A percentile compares a stretch with the other conserved stretches of the same genome.
These are phyloP conservation scores for Luidia sarsii DNA, from an alignment of 53 echinoderm and acorn worm genomes.

Conservation along the genomic window DNA sequence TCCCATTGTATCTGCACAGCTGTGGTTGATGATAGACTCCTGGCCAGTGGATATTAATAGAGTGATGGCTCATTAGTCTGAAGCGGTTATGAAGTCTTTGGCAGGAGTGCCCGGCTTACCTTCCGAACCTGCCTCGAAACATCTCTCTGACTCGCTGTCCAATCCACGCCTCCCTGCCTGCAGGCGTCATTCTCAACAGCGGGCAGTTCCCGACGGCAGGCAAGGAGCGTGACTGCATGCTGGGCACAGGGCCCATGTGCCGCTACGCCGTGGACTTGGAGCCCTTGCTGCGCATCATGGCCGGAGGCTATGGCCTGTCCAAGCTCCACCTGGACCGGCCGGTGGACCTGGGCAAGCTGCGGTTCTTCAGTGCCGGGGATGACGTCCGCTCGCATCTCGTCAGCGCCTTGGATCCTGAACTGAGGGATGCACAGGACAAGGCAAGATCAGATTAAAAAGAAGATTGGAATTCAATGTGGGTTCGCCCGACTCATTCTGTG, in stretches of 20 bases:
- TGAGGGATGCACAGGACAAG: constrained; percentile 73
- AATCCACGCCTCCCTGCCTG: background rate
- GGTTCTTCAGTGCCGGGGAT: constrained; percentile 87
- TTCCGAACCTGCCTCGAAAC: too few species aligned
- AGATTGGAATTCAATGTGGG: too few species aligned
- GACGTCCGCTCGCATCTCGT: constrained; percentile 63
- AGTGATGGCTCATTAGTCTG: too few species aligned
- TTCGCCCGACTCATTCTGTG: too few species aligned
- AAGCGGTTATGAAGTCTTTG: too few species aligned
- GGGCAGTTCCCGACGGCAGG: constrained; percentile 87
- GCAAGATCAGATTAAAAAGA: too few species aligned
- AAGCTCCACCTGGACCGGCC: constrained; percentile 73
- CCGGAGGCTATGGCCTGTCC: constrained; percentile 72
- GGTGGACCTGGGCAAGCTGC: constrained; percentile 72
- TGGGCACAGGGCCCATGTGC: constrained; percentile 89
- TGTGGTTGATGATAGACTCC: too few species aligned
- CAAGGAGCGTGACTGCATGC: constrained; percentile 66
- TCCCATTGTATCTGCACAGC: too few species aligned
- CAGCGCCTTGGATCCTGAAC: constrained; percentile 77
- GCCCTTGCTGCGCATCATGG: constrained; percentile 86
- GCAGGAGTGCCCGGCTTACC: too few species aligned
- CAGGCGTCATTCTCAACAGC: constrained; percentile 75
- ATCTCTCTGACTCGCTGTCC: too few species aligned
- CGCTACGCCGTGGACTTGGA: constrained; percentile 82
- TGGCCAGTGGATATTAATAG: too few species aligned